A percentile compares a stretch with the other conserved stretches of the same genome.
These are phyloP conservation scores for Drosophila kanekoi DNA, from an alignment of 2,888 invertebrate genomes.

Conservation along the genomic window DNA sequence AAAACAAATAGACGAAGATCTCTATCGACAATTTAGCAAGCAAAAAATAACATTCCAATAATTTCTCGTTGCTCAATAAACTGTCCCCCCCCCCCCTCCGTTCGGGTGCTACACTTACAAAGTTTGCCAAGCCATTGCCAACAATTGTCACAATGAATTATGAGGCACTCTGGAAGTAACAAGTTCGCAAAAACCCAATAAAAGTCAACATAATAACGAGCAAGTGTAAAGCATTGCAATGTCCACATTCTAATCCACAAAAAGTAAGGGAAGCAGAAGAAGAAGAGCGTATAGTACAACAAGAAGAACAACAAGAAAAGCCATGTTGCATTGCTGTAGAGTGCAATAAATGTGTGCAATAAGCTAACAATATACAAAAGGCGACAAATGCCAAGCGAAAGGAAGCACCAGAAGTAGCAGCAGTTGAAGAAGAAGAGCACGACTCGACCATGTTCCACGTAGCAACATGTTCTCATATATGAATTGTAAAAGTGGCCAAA, in stretches of 20 bases:
- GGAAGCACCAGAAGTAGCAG: neutral
- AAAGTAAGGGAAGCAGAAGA: conserved; percentile 4
- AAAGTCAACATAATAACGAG: conserved; percentile 65
- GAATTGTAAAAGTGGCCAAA: conserved; percentile 72
- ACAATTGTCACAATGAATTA: conserved; percentile 61
- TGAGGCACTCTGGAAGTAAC: conserved; percentile 49
- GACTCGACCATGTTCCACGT: conserved; percentile 35
- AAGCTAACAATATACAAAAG: conserved; percentile 74
- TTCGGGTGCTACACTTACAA: neutral
- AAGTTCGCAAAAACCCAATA: conserved; percentile 61
- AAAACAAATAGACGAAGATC: conserved; percentile 23
- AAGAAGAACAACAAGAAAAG: conserved; percentile 11
- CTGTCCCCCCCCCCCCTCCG: too few relatives aligned
- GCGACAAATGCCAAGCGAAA: conserved; percentile 74
- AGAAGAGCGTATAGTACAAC: neutral
- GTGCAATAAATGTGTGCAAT: conserved; percentile 69
- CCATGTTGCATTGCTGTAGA: conserved; percentile 35
- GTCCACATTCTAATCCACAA: conserved; percentile 58
- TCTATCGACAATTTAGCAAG: conserved; percentile 10
- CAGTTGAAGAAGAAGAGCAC: neutral
- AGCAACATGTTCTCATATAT: conserved; percentile 29
- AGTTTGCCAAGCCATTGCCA: conserved; percentile 35
- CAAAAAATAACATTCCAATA: conserved; percentile 3
- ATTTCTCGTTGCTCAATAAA: conserved; percentile 21
- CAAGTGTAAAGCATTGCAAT: conserved; percentile 50